Conservation (phyloP, 2,888 invertebrate species). For the Apotomis betuletana region DNA sequence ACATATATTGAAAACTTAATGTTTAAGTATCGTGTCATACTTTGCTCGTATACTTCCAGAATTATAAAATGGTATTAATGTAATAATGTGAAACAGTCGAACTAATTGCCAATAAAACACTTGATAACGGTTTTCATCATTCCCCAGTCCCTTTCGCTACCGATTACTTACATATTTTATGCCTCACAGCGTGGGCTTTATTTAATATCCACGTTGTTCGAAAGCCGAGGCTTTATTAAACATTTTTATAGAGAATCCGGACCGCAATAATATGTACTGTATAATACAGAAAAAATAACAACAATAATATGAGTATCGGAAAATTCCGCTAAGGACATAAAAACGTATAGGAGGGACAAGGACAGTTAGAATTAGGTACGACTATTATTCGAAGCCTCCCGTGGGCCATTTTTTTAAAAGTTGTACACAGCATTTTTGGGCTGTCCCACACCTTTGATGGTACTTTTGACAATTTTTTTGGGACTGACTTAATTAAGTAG, state of each 20-base stretch:
- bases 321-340: constrained; percentile 44
- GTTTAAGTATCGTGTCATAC: background rate
- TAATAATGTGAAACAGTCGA: background rate
- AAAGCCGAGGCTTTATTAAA: constrained; percentile 31
- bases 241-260: constrained; percentile 34
- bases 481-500: no score
- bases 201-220: constrained; percentile 37
- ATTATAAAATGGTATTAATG: no score
- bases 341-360: constrained; percentile 12
- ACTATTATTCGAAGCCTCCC: constrained; percentile 34
- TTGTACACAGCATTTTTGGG: no score
- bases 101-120: constrained; percentile 10
- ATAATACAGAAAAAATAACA: constrained; percentile 43
- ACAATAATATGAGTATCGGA: constrained; percentile 46
- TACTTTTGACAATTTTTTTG: no score
- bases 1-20: background rate
- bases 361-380: constrained; percentile 39
- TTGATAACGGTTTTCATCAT: constrained; percentile 13
- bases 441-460: no score
- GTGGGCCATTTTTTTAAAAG: no score
- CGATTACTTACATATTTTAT: constrained; percentile 32
- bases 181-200: constrained; percentile 30
- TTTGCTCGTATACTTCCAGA: no score
- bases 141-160: constrained; percentile 14
- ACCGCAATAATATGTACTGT: constrained; percentile 29